A percentile compares a stretch with the other conserved stretches of the same genome.
Evolutionary conservation across 2,113 vertebrate genomes (phyloP).

Genomic region (Talpa occidentalis): DNA sequence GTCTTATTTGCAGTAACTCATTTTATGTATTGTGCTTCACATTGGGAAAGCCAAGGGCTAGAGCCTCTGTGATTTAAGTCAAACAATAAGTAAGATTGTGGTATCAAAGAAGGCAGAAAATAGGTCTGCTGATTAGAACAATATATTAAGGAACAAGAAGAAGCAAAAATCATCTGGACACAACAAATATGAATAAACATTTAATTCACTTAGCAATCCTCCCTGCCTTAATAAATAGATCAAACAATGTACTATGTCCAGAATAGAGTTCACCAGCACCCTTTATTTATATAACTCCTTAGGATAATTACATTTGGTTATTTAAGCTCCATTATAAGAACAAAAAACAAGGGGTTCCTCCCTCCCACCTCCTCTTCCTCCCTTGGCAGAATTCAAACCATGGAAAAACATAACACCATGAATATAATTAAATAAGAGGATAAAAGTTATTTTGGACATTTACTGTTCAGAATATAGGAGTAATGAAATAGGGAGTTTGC

Average conservation of each 20-base stretch:
- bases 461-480: background rate
- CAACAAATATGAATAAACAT: conserved; percentile 80
- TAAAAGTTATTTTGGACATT: background rate
- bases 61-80: conserved; percentile 84
- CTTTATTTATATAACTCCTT: conserved; percentile 56
- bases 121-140: conserved; percentile 85
- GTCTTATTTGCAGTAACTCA: conserved; percentile 90
- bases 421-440: background rate
- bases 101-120: conserved; percentile 82
- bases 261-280: conserved; percentile 59
- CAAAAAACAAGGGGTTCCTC: background rate
- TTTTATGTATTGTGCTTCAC: conserved; percentile 85
- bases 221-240: conserved; percentile 64
- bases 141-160: conserved; percentile 82
- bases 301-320: conserved; percentile 49
- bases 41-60: conserved; percentile 78
- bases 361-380: background rate
- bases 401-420: background rate
- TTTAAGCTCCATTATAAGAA: background rate
- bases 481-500: background rate
- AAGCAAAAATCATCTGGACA: conserved; percentile 65
- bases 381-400: background rate
- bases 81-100: conserved; percentile 72
- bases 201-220: conserved; percentile 69
- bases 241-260: conserved; percentile 64